Evolutionary conservation across 2,113 vertebrate genomes (phyloP), one percentile per base, ranked within the genome.

Genomic region (Alethe castanea): DNA sequence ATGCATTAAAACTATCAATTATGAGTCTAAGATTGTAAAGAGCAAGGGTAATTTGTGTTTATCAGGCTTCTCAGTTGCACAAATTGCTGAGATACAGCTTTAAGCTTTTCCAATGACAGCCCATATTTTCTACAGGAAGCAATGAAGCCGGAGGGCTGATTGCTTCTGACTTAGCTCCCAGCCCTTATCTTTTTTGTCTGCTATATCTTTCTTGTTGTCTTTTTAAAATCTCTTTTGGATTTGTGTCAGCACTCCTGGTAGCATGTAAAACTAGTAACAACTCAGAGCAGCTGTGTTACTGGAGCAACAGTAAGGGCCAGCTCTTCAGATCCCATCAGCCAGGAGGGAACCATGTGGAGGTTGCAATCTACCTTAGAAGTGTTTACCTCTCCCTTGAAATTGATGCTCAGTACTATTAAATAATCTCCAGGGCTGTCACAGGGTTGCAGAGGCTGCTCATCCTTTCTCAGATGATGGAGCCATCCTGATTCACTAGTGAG

Each of bases 1-100:
- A 86, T 83, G 76, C 66, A 94, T 93, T 96, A 92, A 88, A 95
- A 86, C 59, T 88, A 92, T 78, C 88, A 90, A 36, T 84, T 95
- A 88, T 71, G 38, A 71, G 69, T 73, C 59, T 88, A 56, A 88
- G 90, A 81, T 38, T 48, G 72, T 71, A 67, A 95, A 62, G 90
- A 95, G 38, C 42, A 90, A 83, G 15, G 40, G 33, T 88, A 78
- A 83, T 56, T 92, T 90, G 56, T 73, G 29, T 94, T 94, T 93
- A 83, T 88, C 45, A 29, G 67, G 31, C n/a, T 87, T 91, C 78
- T 91, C 66, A 54, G 65, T 93, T 86, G 56, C 64, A 86, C 67
- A 86, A 86, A 94, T 93, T 88, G 52, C 72, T 78, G 67, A 94
- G 64, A 81, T 78, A 62, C 44, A 66, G n/a, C 74, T 93, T 88